Percentiles rank a stretch among this genome's conserved stretches.
Conservation (phyloP, 2,888 invertebrate species). For the Lycaena phlaeas region DNA sequence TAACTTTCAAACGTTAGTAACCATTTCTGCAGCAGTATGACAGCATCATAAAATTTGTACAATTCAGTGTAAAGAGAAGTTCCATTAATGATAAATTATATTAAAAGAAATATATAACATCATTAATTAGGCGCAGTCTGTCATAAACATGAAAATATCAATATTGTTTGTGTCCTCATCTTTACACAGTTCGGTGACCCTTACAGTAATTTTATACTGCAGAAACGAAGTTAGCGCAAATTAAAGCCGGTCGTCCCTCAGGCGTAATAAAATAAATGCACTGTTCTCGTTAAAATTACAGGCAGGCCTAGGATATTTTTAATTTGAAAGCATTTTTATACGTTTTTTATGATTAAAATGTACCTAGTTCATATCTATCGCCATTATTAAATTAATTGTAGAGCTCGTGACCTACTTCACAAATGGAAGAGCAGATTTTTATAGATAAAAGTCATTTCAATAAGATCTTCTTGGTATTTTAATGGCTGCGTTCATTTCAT, state of each 20-base stretch:
- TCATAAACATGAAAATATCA: too few relatives aligned
- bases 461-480: neutral
- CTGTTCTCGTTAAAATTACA: slow-evolving; percentile 13
- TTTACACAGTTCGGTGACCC: slow-evolving; percentile 7
- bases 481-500: neutral
- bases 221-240: slow-evolving; percentile 15
- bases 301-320: neutral
- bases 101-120: too few relatives aligned
- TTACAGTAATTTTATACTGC: slow-evolving; percentile 11
- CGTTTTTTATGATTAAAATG: slow-evolving; percentile 2
- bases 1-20: too few relatives aligned
- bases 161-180: neutral
- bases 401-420: neutral
- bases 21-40: too few relatives aligned
- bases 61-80: too few relatives aligned
- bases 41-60: too few relatives aligned
- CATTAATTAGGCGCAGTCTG: too few relatives aligned
- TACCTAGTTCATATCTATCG: neutral
- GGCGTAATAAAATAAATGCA: slow-evolving; percentile 11
- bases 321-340: neutral
- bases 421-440: neutral
- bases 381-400: neutral
- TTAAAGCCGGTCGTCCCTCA: slow-evolving; percentile 13
- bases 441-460: neutral
- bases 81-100: too few relatives aligned